phyloP scores from a whole-genome alignment of 2,888 invertebrate species.

The Diogma glabrata region DNA sequence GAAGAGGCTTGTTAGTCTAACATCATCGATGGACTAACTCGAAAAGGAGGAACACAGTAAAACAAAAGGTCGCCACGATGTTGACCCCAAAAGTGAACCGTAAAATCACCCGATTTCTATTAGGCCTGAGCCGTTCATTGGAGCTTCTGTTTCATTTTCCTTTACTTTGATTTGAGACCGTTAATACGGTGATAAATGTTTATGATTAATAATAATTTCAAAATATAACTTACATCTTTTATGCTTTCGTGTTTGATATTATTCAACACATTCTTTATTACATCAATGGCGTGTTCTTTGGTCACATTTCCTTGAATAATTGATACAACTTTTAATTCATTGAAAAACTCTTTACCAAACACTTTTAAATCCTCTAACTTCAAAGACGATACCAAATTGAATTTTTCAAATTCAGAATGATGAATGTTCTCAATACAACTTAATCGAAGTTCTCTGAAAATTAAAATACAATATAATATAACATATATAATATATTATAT shows the following conservation, averaged over 20 bases:
- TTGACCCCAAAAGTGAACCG: too few species aligned
- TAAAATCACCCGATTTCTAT: too few species aligned
- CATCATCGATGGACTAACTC: too few species aligned
- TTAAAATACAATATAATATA: conserved; percentile 9
- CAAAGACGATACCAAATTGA: conserved; percentile 42
- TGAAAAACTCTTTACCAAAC: conserved; percentile 47
- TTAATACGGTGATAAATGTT: too few species aligned
- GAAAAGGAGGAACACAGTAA: too few species aligned
- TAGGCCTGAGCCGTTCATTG: too few species aligned
- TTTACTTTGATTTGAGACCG: too few species aligned
- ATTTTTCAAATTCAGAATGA: conserved; percentile 57
- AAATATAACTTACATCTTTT: conserved; percentile 23
- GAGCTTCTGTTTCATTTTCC: too few species aligned
- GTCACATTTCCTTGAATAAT: conserved; percentile 72
- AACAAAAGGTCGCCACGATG: too few species aligned
- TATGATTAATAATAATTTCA: too few species aligned
- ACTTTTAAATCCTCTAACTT: conserved; percentile 46
- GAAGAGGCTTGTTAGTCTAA: too few species aligned
- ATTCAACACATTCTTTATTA: conserved; percentile 44
- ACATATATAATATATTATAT: not conserved
- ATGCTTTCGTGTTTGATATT: conserved; percentile 41
- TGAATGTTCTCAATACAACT: conserved; percentile 52
- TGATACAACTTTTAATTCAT: conserved; percentile 55
- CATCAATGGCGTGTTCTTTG: conserved; percentile 46
- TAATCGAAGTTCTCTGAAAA: conserved; percentile 53